Conservation (phyloP, 2,113 vertebrate species). For the Upupa epops region DNA sequence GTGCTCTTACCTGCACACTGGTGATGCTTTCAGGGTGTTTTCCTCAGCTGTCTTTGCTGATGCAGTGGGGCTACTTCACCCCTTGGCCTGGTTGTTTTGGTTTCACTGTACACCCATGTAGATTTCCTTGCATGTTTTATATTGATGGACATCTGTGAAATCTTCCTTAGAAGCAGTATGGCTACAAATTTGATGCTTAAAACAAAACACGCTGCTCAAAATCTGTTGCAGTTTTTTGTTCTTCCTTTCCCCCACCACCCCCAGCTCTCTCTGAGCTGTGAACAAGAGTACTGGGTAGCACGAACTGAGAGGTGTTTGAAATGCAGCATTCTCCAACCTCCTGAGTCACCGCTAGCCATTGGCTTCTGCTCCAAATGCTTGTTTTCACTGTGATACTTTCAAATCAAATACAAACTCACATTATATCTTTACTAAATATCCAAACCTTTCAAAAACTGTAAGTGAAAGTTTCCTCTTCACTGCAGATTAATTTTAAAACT, state of each 20-base stretch:
- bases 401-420: not conserved
- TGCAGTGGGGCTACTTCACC: not conserved
- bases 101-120: not conserved
- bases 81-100: not conserved
- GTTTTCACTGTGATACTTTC: not conserved
- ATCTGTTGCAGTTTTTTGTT: constrained; percentile 32
- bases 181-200: not conserved
- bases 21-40: not conserved
- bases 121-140: not conserved
- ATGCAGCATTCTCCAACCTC: constrained; percentile 19
- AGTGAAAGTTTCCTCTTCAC: not conserved
- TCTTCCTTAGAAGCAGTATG: not conserved
- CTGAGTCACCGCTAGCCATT: constrained; percentile 34
- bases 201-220: constrained; percentile 12
- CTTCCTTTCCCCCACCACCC: constrained; percentile 25
- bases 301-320: constrained; percentile 18
- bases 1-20: not conserved
- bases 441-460: not conserved
- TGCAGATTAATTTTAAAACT: not conserved
- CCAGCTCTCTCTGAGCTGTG: constrained; percentile 27
- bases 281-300: constrained; percentile 34
- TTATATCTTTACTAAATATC: not conserved
- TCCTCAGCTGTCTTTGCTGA: not conserved
- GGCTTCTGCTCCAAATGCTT: constrained; percentile 7
- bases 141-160: not conserved